A percentile compares a stretch with the other conserved stretches of the same genome.
These are phyloP conservation scores for Bombus impatiens DNA, from an alignment of 1,140 invertebrate genomes.

Conservation along the genomic window DNA sequence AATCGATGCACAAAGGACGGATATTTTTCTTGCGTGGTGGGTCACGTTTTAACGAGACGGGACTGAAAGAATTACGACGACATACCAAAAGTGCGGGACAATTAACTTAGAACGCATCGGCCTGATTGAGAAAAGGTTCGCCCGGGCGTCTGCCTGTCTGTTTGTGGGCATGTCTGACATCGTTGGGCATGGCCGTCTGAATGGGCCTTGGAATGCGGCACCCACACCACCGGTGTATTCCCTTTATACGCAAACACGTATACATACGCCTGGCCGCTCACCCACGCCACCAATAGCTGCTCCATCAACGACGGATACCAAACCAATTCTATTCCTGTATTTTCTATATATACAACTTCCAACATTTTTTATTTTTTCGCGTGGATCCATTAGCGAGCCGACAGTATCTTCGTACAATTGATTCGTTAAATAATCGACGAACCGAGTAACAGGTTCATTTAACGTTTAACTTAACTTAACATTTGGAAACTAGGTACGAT, in stretches of 20 bases:
- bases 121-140: constrained; percentile 71
- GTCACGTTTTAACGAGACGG: constrained; percentile 36
- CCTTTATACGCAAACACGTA: constrained; percentile 71
- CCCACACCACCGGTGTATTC: constrained; percentile 69
- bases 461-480: not conserved
- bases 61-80: constrained; percentile 51
- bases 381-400: not conserved
- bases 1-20: not conserved
- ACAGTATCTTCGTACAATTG: not conserved
- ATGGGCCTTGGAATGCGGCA: constrained; percentile 77
- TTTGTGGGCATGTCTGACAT: constrained; percentile 79
- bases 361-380: not conserved
- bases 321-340: constrained; percentile 39
- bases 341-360: not conserved
- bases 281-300: constrained; percentile 62
- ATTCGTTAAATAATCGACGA: not conserved
- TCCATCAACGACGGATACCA: constrained; percentile 59
- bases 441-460: not conserved
- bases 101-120: constrained; percentile 74
- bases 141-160: constrained; percentile 71
- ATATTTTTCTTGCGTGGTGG: not conserved
- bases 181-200: constrained; percentile 77
- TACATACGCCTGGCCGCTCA: constrained; percentile 59
- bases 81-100: constrained; percentile 68
- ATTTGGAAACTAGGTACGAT: not conserved